Percentiles rank a stretch among this genome's conserved stretches.
Evolutionary conservation across 2,113 vertebrate species (phyloP).

Genomic region (Microcebus jonahi): DNA sequence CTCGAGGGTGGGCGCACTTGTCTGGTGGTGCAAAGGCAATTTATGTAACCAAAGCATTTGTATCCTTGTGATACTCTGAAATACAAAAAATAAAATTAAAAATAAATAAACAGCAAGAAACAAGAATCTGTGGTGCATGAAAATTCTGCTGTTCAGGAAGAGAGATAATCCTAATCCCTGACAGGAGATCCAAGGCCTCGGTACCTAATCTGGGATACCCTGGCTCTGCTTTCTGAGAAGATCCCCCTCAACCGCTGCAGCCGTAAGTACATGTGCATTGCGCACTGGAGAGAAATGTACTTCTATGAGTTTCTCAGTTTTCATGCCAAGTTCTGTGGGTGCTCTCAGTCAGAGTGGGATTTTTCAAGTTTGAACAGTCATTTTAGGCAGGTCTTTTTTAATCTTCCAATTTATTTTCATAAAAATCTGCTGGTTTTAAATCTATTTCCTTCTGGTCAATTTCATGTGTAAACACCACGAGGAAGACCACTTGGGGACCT

Average conservation of each 20-base stretch:
- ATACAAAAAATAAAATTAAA: no score
- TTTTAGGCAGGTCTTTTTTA: not conserved
- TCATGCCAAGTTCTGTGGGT: not conserved
- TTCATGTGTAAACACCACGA: not conserved
- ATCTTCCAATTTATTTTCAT: not conserved
- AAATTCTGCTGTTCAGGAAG: not conserved
- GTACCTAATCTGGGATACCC: not conserved
- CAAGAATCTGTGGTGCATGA: not conserved
- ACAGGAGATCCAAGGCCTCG: not conserved
- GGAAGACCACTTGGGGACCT: not conserved
- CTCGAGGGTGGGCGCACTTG: no score
- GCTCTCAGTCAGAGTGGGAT: not conserved
- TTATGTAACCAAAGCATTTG: no score
- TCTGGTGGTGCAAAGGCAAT: no score
- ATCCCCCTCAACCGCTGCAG: fast-evolving
- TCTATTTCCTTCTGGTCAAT: not conserved
- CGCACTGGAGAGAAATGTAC: not conserved
- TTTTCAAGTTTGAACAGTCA: not conserved
- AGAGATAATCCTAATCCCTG: not conserved
- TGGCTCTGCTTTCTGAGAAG: not conserved
- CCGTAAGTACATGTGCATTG: fast-evolving
- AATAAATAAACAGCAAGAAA: not conserved
- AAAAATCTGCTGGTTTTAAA: not conserved
- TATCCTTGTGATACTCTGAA: no score
- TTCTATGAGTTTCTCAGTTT: not conserved